Base-by-base conservation (phyloP, 2,113 vertebrate genomes). In the Chionodraco myersi region DNA sequence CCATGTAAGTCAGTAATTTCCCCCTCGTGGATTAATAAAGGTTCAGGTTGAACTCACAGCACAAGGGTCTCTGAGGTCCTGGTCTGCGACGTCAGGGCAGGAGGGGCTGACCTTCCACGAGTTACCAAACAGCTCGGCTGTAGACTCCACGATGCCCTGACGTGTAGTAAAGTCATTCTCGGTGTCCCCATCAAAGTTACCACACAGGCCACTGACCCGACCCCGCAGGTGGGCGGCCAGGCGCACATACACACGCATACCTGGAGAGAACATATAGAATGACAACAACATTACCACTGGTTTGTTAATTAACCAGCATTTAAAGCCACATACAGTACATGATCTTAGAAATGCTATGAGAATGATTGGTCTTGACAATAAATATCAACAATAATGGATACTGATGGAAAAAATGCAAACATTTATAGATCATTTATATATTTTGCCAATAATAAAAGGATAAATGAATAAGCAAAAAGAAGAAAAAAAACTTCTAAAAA, bases 71-170 rank as follows among this genome's bases (percentile, higher is more conserved):
- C 67, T 78, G 2, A 92, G 75, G 15, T 96, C 96, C 66, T 95
- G 90, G 1, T 93, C 45, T 2, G 86, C 80, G 1, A 96, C 95
- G 56, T 98, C 96, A 0, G 96, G 97, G 75, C 97, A 98, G 23
- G 97, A 94, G 0, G 94, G 94, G 73, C 93, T 96, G 91, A 98
- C 93, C 61, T 96, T 95, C 98, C 98, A 99, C 49, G 97, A 97
- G 91, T 98, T 97, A 45, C 96, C 97, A 1, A 97, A 97, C 75
- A 97, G 94, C 65, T 96, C 94, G 0, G 97, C 75, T 0, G 94
- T 97, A 3, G 97, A 96, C 70, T 98, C 97, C 45, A 96, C 85
- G 3, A 94, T 96, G 6, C 97, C 97, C 71, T 98, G 97, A 6
- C 89, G 94, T 10, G 95, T 97, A 45, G 86, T 90, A 65, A 97